Evolutionary conservation across 2,888 invertebrate species (phyloP), one percentile per base, ranked within the genome.

Genomic region (Adelphocoris suturalis): DNA sequence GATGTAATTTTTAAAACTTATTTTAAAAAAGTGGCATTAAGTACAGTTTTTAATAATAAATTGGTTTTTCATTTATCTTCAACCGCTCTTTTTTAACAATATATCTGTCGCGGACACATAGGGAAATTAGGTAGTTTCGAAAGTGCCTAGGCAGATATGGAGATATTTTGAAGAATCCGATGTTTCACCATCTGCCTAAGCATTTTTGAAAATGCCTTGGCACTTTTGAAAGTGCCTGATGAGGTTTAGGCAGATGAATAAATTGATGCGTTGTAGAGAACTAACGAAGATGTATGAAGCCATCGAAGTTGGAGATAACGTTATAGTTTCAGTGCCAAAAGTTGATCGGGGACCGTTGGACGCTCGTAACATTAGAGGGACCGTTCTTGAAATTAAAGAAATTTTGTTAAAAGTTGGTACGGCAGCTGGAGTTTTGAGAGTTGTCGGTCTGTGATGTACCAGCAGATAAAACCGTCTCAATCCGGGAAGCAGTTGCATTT

Each of bases 91-190:
- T n/a, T n/a, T n/a, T n/a, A n/a, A n/a, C n/a, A n/a, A n/a, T n/a
- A n/a, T n/a, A n/a, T n/a, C n/a, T n/a, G 28, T 75, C 80, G n/a
- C 46, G 28, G 37, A 14, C 28, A 46, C 46, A 28, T 80, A 37
- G 47, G 80, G n/a, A 80, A 46, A 47, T 80, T 37, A 13, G 80
- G 37, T 37, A 28, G 12, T 80, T 80, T n/a, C 28, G 28, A 80
- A 80, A 80, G 19, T 80, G 7, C 47, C 47, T 37, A 80, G 80
- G 47, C 46, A 80, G 80, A 80, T 37, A 37, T 46, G 47, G 37
- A 82, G n/a, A 48, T 82, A 48, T 48, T 82, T 48, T n/a, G n/a
- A 82, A 81, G 48, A 81, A 81, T 81, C 11, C 19, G 48, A 16
- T 23, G 48, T 4, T 82, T 82, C 46, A n/a, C 82, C n/a, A 82